Evolutionary conservation across 2,888 invertebrate genomes (phyloP), one percentile per base, ranked within the genome.

Genomic region (Eristalis arbustorum): DNA sequence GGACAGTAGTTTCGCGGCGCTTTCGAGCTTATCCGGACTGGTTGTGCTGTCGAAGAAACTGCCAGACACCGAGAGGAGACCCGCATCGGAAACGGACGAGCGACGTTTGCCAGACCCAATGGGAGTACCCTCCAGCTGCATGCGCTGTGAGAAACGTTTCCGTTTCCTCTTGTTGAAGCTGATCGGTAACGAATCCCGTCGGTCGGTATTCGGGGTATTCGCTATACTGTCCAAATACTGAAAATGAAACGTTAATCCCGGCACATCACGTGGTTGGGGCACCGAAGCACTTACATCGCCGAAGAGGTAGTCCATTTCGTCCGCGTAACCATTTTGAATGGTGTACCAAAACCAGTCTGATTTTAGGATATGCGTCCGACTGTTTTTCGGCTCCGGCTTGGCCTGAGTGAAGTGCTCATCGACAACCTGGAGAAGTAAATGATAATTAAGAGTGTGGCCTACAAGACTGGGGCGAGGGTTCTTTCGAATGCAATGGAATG

Each of bases 291-390:
- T 95, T 94, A 96, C 97, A 93, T 97, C 96, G 93, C 96, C 96
- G 91, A 97, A 97, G 22, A 96, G 94, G 93, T 98, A 98, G 89
- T 98, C 96, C 91, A 96, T 95, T 92, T 98, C 99, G 91, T 97
- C 96, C 85, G 98, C 97, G 89, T 97, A 97, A 90, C 98, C 98
- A 94, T 98, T 98, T 93, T 98, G 98, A 87, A 99, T 97, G 66
- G 98, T 98, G 56, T 97, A 97, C 99, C 99, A 99, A 93, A 99
- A 99, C 99, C 99, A 99, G 94, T 98, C 98, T 6, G 97, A 97
- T 93, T 97, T 97, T 74, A 98, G 96, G 88, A 98, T 94, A 91
- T 96, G 96, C 34, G 96, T 96, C 89, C 95, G 95, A 87, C 95
- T 93, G 71, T 93, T 93, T 84, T 95, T 95, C 76, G 96, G 95